Conservation (phyloP, 2,888 invertebrate genomes). For the Cacoxenus indagator region DNA sequence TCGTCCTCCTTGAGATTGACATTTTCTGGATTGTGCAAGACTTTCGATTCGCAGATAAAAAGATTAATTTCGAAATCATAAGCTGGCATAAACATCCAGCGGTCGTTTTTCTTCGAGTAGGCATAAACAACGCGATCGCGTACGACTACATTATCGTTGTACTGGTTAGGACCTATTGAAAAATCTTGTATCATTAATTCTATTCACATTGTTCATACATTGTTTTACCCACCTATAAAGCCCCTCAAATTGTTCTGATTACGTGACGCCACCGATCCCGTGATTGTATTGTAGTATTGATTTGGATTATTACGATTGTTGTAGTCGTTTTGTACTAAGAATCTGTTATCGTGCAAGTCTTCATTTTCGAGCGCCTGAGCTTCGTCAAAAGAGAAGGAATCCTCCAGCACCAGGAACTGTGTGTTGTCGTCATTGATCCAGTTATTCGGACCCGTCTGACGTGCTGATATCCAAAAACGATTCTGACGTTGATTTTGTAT, state of each 20-base stretch:
- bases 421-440: conserved; percentile 92
- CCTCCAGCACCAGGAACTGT: conserved; percentile 83
- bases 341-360: conserved; percentile 68
- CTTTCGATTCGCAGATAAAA: conserved; percentile 84
- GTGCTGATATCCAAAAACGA: conserved; percentile 88
- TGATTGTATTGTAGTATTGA: conserved; percentile 56
- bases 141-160: conserved; percentile 69
- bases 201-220: not conserved
- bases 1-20: conserved; percentile 82
- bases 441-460: conserved; percentile 80
- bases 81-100: conserved; percentile 89
- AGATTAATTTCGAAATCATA: conserved; percentile 82
- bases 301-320: conserved; percentile 53
- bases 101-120: conserved; percentile 78
- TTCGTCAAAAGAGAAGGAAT: conserved; percentile 82
- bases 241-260: conserved; percentile 61
- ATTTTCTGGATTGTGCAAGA: conserved; percentile 73
- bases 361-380: conserved; percentile 70
- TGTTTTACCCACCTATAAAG: conserved; percentile 57
- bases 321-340: conserved; percentile 58
- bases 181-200: not conserved
- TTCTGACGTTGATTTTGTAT: conserved; percentile 87
- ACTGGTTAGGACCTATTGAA: conserved; percentile 52
- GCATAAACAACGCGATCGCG: conserved; percentile 86
- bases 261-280: conserved; percentile 50